These are phyloP conservation scores for Melopsittacus undulatus DNA, from an alignment of 2,797 vertebrate genomes.

Conservation along the genomic window DNA sequence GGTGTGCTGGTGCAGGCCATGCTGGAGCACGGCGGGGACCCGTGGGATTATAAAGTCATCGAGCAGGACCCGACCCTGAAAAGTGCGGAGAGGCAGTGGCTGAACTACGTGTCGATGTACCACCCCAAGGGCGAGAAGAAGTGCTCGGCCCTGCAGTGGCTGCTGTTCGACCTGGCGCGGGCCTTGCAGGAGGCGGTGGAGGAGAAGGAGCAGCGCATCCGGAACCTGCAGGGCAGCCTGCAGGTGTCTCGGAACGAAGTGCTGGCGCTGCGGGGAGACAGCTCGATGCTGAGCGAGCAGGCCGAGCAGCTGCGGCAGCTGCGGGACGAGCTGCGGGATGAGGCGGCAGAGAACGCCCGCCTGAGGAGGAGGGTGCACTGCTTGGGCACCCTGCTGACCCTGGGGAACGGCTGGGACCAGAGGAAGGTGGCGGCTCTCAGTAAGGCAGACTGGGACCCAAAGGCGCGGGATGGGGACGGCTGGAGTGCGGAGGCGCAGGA, in stretches of 20 bases:
- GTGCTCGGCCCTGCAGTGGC: constrained; percentile 34
- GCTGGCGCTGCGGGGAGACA: neutral
- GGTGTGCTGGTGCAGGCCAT: neutral
- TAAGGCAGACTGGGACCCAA: neutral
- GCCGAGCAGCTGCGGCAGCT: neutral
- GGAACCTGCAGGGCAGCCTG: neutral
- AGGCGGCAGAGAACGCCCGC: neutral
- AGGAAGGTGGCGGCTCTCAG: neutral
- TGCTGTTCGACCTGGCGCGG: neutral
- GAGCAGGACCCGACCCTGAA: neutral
- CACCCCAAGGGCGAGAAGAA: constrained; percentile 29
- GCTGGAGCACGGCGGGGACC: constrained; percentile 19
- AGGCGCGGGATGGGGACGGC: neutral
- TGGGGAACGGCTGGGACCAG: neutral
- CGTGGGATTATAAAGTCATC: neutral
- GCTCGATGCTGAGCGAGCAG: neutral
- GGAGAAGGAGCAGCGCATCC: neutral
- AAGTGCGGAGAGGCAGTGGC: neutral
- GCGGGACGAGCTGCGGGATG: neutral
- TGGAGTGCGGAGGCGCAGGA: neutral
- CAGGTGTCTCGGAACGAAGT: neutral
- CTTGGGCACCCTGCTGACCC: neutral
- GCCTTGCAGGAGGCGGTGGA: neutral
- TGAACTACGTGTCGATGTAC: neutral
- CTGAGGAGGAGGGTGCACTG: neutral